Percentiles rank a stretch among this genome's conserved stretches.
Evolutionary conservation across 2,113 vertebrate genomes (phyloP).

Genomic region (Lipotes vexillifer): DNA sequence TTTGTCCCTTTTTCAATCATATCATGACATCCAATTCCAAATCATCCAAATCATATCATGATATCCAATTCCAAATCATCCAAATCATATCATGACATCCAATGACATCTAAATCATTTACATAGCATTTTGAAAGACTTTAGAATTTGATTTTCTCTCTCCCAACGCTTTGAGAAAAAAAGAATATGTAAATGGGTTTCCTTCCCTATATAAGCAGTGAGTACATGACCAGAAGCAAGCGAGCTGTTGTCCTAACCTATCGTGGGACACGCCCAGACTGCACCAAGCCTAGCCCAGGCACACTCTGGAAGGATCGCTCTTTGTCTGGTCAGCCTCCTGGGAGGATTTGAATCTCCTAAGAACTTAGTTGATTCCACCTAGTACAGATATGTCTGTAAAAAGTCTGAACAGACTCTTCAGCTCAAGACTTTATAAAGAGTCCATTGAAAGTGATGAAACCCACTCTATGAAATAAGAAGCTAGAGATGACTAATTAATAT

Average conservation of each 20-base stretch:
- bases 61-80: neutral
- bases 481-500: neutral
- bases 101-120: neutral
- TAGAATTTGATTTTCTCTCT: neutral
- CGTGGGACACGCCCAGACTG: accelerated
- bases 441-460: neutral
- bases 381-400: neutral
- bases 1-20: neutral
- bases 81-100: neutral
- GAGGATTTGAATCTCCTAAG: neutral
- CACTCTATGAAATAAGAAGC: neutral
- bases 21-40: neutral
- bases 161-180: neutral
- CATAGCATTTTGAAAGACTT: neutral
- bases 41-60: neutral
- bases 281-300: neutral
- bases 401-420: neutral
- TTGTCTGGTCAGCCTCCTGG: neutral
- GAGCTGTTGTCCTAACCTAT: neutral
- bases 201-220: neutral
- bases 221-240: neutral
- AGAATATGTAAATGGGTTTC: neutral
- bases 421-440: neutral
- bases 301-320: neutral
- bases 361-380: neutral